These are phyloP conservation scores for Dinocampus coccinellae DNA, from an alignment of 2,888 invertebrate genomes.

Conservation along the genomic window DNA sequence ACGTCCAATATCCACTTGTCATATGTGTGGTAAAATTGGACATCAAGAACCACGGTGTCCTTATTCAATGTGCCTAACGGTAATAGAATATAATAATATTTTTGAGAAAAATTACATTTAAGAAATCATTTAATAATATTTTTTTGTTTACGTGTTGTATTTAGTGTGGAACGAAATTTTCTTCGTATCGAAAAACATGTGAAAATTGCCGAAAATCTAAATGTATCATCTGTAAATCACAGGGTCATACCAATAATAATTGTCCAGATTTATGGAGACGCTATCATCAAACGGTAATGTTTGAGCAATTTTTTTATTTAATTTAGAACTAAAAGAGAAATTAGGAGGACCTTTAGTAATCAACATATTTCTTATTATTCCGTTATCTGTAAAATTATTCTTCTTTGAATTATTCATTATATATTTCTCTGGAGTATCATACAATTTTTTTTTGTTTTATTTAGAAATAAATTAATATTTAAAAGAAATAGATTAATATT, in stretches of 20 bases:
- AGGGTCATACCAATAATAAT: slow-evolving; percentile 74
- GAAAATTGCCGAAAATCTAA: slow-evolving; percentile 69
- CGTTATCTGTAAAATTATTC: not conserved
- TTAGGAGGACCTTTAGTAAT: not conserved
- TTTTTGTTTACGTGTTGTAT: slow-evolving; percentile 17
- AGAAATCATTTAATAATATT: not conserved
- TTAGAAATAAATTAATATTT: not conserved
- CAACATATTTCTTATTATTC: not conserved
- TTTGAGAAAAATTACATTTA: no score
- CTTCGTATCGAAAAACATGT: slow-evolving; percentile 70
- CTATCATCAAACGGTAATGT: slow-evolving; percentile 79
- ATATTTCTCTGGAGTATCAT: slow-evolving; percentile 1
- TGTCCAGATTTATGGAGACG: slow-evolving; percentile 84
- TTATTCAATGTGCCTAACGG: slow-evolving; percentile 78
- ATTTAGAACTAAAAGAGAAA: slow-evolving; percentile 1
- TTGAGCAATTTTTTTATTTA: slow-evolving; percentile 1
- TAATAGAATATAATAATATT: slow-evolving; percentile 59
- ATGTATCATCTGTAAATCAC: slow-evolving; percentile 76
- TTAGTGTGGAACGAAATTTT: slow-evolving; percentile 75
- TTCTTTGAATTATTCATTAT: not conserved
- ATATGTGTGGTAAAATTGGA: slow-evolving; percentile 78
- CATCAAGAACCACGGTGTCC: slow-evolving; percentile 79
- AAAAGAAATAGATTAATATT: not conserved
- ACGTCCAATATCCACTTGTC: slow-evolving; percentile 71
- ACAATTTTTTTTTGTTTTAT: no score